A percentile compares a stretch with the other conserved stretches of the same genome.
phyloP scores from a whole-genome alignment of 2,797 vertebrate species.

The Aeoliscus strigatus region DNA sequence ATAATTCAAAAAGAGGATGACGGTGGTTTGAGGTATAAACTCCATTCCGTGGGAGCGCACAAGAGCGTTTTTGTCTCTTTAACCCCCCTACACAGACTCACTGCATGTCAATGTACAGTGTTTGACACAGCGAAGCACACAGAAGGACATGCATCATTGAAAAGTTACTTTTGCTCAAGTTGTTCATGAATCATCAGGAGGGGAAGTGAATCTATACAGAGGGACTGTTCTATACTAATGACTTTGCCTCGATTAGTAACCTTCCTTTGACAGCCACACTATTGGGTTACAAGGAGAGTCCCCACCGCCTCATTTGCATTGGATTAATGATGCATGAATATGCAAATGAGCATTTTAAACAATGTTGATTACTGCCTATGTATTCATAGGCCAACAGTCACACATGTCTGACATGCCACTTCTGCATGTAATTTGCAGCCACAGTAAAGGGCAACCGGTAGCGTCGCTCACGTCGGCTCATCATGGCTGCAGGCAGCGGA shows the following conservation, averaged over 20 bases:
- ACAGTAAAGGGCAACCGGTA: slow-evolving; percentile 67
- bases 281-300: slow-evolving; percentile 71
- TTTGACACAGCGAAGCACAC: slow-evolving; percentile 14
- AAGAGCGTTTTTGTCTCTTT: slow-evolving; percentile 27
- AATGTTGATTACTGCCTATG: slow-evolving; percentile 77
- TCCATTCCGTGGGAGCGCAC: slow-evolving; percentile 22
- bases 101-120: slow-evolving; percentile 17
- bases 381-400: slow-evolving; percentile 77
- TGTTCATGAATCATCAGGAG: slow-evolving; percentile 54
- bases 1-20: slow-evolving; percentile 35
- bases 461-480: slow-evolving; percentile 50
- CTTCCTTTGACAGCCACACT: slow-evolving; percentile 71
- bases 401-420: slow-evolving; percentile 75
- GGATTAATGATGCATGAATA: slow-evolving; percentile 79
- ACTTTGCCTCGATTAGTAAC: slow-evolving; percentile 66
- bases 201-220: slow-evolving; percentile 41
- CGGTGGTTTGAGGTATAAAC: slow-evolving; percentile 30
- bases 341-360: slow-evolving; percentile 79
- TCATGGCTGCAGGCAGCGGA: slow-evolving; percentile 52
- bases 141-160: slow-evolving; percentile 21
- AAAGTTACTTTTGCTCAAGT: slow-evolving; percentile 43
- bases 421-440: slow-evolving; percentile 72
- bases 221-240: slow-evolving; percentile 56
- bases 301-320: slow-evolving; percentile 71
- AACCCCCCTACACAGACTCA: slow-evolving; percentile 23